Conservation (phyloP, 2,113 vertebrate species). For the Steatornis caripensis region DNA sequence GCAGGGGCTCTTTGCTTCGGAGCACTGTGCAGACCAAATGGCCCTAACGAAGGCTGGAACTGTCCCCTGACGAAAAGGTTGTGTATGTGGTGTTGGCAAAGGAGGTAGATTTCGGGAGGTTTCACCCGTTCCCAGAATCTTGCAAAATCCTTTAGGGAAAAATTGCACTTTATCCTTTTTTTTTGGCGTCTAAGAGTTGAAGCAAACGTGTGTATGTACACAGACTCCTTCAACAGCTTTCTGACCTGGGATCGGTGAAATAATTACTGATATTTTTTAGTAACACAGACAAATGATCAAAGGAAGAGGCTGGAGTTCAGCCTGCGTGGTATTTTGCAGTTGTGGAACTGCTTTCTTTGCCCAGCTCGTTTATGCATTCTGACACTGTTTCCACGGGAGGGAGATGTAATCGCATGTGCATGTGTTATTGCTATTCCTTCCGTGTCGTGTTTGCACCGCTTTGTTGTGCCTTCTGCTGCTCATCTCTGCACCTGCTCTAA, state of each 20-base stretch:
- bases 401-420: background rate
- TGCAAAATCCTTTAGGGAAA: background rate
- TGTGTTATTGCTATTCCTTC: background rate
- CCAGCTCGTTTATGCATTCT: background rate
- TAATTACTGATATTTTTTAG: background rate
- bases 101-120: background rate
- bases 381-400: background rate
- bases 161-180: accelerated
- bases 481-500: background rate
- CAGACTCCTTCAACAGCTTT: background rate
- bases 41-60: background rate
- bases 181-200: no score
- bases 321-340: no score
- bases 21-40: background rate
- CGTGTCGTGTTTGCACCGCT: background rate
- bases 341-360: no score
- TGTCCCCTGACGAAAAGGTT: background rate
- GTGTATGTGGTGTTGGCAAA: accelerated
- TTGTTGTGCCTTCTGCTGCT: background rate
- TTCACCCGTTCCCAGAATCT: background rate
- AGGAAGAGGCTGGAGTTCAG: background rate
- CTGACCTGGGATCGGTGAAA: background rate
- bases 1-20: background rate
- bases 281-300: no score
- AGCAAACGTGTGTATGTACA: background rate